These are phyloP conservation scores for Liolophura sinensis DNA, from an alignment of 1,140 invertebrate species.

Conservation along the genomic window DNA sequence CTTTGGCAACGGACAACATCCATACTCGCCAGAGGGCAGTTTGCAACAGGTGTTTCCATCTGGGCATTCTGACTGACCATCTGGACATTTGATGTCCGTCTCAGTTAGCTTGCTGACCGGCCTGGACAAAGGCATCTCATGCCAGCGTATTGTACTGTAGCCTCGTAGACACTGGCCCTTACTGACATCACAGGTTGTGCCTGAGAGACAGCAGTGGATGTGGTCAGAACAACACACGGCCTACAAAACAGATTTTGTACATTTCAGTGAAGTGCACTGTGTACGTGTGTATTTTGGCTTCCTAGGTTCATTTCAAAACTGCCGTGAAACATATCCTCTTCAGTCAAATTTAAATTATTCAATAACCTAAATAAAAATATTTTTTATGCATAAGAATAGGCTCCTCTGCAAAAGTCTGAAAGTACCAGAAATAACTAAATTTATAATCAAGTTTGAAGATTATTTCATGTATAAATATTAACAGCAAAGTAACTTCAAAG, in stretches of 20 bases:
- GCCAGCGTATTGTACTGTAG: conserved; percentile 14
- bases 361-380: no score
- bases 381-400: no score
- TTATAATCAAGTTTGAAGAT: no score
- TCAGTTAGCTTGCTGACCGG: background rate
- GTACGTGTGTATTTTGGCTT: no score
- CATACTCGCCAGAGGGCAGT: conserved; percentile 42
- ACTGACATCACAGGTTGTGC: conserved; percentile 38
- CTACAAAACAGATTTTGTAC: conserved; percentile 12
- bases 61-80: conserved; percentile 43
- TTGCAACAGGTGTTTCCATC: conserved; percentile 57
- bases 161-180: conserved; percentile 30
- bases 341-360: no score
- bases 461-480: no score
- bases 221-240: conserved; percentile 47
- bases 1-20: conserved; percentile 56
- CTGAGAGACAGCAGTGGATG: conserved; percentile 49
- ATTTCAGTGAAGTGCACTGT: no score
- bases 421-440: no score
- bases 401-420: no score
- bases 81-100: conserved; percentile 29
- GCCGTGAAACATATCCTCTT: no score
- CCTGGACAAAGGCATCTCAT: conserved; percentile 15
- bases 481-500: no score
- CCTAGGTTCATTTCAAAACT: no score